phyloP scores from a whole-genome alignment of 2,797 vertebrate genomes.

The Lerista edwardsae region DNA sequence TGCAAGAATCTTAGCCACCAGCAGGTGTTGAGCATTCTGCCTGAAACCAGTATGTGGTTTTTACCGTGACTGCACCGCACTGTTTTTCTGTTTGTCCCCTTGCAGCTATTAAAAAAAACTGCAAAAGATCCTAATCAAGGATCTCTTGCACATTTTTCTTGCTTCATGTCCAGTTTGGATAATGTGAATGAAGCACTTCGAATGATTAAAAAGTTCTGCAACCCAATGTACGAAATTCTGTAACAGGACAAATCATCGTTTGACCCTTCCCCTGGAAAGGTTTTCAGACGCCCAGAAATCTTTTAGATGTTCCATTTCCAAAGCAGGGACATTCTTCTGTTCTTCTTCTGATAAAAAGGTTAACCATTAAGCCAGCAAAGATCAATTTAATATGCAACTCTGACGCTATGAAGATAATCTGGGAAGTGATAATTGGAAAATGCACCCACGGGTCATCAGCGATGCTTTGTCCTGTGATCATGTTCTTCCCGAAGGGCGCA shows the following conservation, averaged over 20 bases:
- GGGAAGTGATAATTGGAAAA: not conserved
- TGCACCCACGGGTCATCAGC: conserved; percentile 61
- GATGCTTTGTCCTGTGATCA: conserved; percentile 58
- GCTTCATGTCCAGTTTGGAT: too few species aligned
- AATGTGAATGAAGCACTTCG: too few species aligned
- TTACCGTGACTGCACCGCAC: not conserved
- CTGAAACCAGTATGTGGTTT: not conserved
- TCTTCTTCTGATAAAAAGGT: conserved; percentile 29
- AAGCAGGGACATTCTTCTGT: conserved; percentile 7
- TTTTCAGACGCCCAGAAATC: not conserved
- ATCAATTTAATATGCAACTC: conserved; percentile 11
- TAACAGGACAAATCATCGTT: not conserved
- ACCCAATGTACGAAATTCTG: not conserved
- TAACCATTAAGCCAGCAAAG: conserved; percentile 58
- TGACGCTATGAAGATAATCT: not conserved
- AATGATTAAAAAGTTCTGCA: too few species aligned
- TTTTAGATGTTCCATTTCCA: not conserved
- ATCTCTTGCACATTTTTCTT: too few species aligned
- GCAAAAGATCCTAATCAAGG: too few species aligned
- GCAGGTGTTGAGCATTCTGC: not conserved
- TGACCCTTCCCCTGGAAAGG: not conserved
- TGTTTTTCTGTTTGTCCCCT: not conserved
- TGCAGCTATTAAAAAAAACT: too few species aligned
- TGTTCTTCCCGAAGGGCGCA: conserved; percentile 70
- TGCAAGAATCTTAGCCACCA: not conserved